Base-by-base conservation (phyloP, 2,888 invertebrate species). In the Lasioglossum leucozonium region DNA sequence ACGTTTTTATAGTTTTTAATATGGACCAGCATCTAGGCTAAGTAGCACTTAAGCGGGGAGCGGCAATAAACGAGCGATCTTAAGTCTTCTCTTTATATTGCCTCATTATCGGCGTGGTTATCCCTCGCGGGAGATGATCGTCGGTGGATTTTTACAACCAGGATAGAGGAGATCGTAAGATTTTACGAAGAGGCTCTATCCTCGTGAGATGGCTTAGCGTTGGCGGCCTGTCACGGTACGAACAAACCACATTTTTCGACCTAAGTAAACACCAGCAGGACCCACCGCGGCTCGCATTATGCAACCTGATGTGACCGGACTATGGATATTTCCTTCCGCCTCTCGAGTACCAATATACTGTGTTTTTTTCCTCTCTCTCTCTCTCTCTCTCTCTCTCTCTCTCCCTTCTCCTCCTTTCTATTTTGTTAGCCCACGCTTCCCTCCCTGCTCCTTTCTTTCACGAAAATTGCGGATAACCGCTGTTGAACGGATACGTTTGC, bases 221-320 rank as follows among this genome's bases (percentile, higher is more conserved):
- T 18, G 82, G 82, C 73, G 79, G 78, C 67, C 76, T 71, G 79
- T 80, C 77, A 69, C 82, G 74, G 58, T 76, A 85, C 76, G 87
- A 85, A 90, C 86, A 87, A 87, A 86, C 88, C 88, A 72, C 82
- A 84, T 89, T 86, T 76, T 91, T 51, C 82, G 87, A 85, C 92
- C 92, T 92, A 90, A 90, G 78, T 80, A 93, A 93, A 93, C 88
- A 91, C 72, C 72, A 67, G 81, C 74, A 84, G 86, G 77, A 71
- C 73, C 84, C 78, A 77, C 69, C 69, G 75, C 69, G 75, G 79
- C 75, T 86, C 82, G 86, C 82, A 84, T 92, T 92, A 89, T 89
- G 91, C 88, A 92, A 93, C 88, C 88, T 87, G 82, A 90, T 88
- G 90, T 92, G 89, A 92, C 92, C 89, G 85, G 89, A 88, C 88